Base-by-base conservation (phyloP, 2,888 invertebrate genomes). In the Zootermopsis nevadensis region DNA sequence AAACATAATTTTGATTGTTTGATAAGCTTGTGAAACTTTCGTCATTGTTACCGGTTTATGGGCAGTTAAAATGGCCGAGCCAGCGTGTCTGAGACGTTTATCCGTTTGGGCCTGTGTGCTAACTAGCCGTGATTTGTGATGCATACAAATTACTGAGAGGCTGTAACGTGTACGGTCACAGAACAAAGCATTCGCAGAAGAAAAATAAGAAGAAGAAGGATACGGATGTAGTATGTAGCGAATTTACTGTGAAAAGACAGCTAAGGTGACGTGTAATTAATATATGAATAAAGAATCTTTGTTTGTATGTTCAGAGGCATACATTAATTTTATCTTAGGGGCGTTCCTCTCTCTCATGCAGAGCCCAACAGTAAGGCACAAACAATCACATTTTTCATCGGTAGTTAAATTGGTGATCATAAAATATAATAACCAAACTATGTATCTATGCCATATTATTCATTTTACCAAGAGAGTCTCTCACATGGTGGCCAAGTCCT, bases 51-150 rank as follows among this genome's bases (percentile, higher is more conserved):
- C 77, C 55, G 55, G 48, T 77, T 77, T 77, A 77, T 31, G 30
- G 55, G 55, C 31, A 77, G 77, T 77, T 77, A 53, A 77, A 55
- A 69, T 15, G 69, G 22, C 69, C 33, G 8, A 22, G 33, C 8
- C 22, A 33, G 69, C 8, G 27, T 66, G 66, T 69, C 1, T 31
- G 31, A 72, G 72, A 35, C 35, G 72, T 33, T 72, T 35, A 33
- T 69, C 30, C 67, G 67, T 30, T 22, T 30, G 30, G 30, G 67
- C 12, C 74, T 22, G 10, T 24, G n/a, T 74, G 35, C 79, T 79
- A 79, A 79, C 79, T 79, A 79, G 66, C 60, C 27, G 66, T 79
- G 79, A 79, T 79, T 79, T 79, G 79, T 79, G 79, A 66, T 12
- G 79, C 66, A 66, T 66, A 60, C 79, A 79, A 60, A 79, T 79